These are phyloP conservation scores for Acanthisitta chloris DNA, from an alignment of 2,113 vertebrate genomes.

Conservation along the genomic window DNA sequence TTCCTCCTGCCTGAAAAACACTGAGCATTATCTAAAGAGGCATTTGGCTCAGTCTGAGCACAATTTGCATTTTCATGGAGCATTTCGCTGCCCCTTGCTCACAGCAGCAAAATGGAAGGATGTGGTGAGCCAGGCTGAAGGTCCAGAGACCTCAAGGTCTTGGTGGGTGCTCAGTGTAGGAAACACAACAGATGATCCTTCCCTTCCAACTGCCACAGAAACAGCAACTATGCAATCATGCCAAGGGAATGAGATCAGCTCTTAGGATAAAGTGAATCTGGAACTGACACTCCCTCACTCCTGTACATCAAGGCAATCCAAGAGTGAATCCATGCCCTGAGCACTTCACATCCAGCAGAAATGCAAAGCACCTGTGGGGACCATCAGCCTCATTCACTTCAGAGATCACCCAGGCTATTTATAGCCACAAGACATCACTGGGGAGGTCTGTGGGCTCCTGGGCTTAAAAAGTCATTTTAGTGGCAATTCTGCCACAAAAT, in stretches of 20 bases:
- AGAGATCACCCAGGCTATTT: not conserved
- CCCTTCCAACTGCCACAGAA: not conserved
- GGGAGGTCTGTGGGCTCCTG: not conserved
- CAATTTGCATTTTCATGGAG: not conserved
- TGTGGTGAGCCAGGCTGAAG: not conserved
- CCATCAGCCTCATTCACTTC: not conserved
- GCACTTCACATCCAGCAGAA: not conserved
- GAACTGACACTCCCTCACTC: rapidly evolving
- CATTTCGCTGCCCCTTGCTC: not conserved
- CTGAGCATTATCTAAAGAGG: not conserved
- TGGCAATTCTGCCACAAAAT: not conserved
- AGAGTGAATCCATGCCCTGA: not conserved
- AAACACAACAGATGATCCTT: not conserved
- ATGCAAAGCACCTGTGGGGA: not conserved
- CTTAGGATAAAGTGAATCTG: not conserved
- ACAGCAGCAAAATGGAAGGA: rapidly evolving
- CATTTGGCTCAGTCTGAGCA: not conserved
- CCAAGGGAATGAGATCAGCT: rapidly evolving
- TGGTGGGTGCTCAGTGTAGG: rapidly evolving
- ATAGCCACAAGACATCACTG: not conserved
- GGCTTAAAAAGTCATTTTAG: not conserved
- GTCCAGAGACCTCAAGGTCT: not conserved
- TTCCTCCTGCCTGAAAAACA: not conserved
- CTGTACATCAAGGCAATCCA: not conserved
- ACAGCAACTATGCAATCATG: not conserved